phyloP scores from a whole-genome alignment of 2,797 vertebrate genomes.

The Eospalax fontanierii region DNA sequence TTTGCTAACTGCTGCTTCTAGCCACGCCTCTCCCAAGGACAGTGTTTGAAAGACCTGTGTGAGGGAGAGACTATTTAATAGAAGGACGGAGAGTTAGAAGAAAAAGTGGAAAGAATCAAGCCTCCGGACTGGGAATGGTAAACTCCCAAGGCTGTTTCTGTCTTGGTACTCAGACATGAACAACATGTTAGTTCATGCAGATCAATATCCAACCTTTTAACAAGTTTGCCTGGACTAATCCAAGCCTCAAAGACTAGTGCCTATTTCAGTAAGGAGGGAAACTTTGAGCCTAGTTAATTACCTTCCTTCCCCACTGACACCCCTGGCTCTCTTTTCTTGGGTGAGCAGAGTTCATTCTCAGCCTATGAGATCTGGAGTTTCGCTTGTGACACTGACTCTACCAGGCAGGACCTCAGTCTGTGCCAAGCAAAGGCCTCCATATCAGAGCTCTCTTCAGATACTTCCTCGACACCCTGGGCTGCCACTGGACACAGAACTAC shows the following conservation, averaged over 20 bases:
- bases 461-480: background rate
- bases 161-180: background rate
- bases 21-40: background rate
- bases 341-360: background rate
- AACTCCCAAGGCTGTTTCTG: no score
- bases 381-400: no score
- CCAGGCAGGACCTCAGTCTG: background rate
- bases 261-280: background rate
- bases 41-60: background rate
- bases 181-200: background rate
- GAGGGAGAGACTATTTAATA: background rate
- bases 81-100: background rate
- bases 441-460: background rate
- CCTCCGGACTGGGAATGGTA: no score
- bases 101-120: background rate
- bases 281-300: background rate
- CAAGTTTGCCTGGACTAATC: background rate
- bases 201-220: background rate
- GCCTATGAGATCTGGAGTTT: background rate
- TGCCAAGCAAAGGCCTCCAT: no score
- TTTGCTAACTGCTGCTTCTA: conserved; percentile 23
- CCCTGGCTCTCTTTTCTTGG: background rate
- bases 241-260: background rate
- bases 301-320: background rate
- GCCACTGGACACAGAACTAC: background rate